A percentile compares a stretch with the other conserved stretches of the same genome.
These are phyloP conservation scores for Tilapia sparmanii DNA, from an alignment of 2,113 vertebrate species.

Conservation along the genomic window DNA sequence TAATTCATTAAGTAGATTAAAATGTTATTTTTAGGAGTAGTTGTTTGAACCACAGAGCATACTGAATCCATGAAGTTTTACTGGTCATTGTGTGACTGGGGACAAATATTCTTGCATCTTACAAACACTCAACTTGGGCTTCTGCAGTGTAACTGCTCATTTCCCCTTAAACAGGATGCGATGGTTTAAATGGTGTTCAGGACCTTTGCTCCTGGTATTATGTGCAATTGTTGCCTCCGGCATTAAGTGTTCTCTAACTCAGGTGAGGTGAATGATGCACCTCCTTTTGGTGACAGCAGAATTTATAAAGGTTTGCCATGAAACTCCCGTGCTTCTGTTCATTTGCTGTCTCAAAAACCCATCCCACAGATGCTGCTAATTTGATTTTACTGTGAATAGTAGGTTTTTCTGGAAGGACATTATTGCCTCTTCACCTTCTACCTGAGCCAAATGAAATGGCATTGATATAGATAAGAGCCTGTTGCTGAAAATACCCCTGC, in stretches of 20 bases:
- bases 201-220: neutral
- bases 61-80: accelerated
- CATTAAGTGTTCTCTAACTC: neutral
- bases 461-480: neutral
- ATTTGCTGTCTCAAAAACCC: neutral
- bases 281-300: neutral
- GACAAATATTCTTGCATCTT: neutral
- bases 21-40: neutral
- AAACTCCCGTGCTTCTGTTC: accelerated
- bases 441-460: neutral
- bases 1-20: neutral
- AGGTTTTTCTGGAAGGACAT: neutral
- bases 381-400: neutral
- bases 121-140: neutral
- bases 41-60: neutral
- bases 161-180: accelerated
- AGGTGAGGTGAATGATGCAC: neutral
- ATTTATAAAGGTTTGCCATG: neutral
- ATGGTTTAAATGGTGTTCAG: neutral
- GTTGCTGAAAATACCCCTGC: neutral
- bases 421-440: neutral
- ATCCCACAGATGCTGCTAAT: neutral
- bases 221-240: accelerated
- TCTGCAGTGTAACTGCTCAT: neutral
- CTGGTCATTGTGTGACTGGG: neutral